Evolutionary conservation across 1,140 invertebrate species (phyloP), one percentile per base, ranked within the genome.

Genomic region (Myzus persicae): DNA sequence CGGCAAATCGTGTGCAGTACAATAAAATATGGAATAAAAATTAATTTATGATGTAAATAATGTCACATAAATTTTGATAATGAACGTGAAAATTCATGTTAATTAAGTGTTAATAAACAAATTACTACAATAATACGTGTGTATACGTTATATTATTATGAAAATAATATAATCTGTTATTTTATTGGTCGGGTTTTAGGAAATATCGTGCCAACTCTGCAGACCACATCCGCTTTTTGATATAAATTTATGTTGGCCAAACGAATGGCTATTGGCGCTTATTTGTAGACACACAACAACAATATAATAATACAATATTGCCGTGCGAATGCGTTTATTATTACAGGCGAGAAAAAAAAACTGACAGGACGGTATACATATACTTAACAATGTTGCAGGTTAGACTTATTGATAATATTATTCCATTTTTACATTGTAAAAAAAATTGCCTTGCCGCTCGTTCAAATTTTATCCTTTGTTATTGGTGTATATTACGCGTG

Each of bases 21-120:
- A 76, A 76, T n/a, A 76, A 76, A 76, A n/a, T 76, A n/a, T n/a
- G 59, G 14, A 76, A 76, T n/a, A 76, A 26, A 24, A 26, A 42
- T 1, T 42, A 84, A 26, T 42, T 84, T 40, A 42, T 26, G 38
- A 26, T 26, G 82, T 84, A 40, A 84, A 84, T 84, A 84, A 84
- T 40, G 82, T 84, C 82, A 26, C 22, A 84, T 84, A 84, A 40
- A 84, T 84, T 42, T 84, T 84, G 22, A 84, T 26, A 42, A 82
- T 82, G 24, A 84, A 3, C 82, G 82, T 84, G 82, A 40, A 84
- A 84, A 42, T 82, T 18, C 22, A 24, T 84, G 38, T 40, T 40
- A 84, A 42, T 84, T 40, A 84, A 22, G 82, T 84, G 82, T 84
- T 84, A 84, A 84, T 42, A 42, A 84, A 84, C 24, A 82, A 76